phyloP scores from a whole-genome alignment of 1,140 invertebrate species.

The Papilio helenus region DNA sequence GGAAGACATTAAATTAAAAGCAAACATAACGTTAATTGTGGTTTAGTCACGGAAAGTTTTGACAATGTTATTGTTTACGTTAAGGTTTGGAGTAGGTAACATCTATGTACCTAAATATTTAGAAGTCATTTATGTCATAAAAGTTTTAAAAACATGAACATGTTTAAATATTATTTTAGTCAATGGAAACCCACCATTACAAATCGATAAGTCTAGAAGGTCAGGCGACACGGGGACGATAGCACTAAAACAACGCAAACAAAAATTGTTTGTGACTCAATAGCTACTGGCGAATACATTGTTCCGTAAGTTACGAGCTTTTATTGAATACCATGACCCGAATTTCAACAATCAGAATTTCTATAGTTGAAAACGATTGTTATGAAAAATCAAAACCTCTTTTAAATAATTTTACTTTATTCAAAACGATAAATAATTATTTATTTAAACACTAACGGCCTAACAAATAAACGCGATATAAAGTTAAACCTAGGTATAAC shows the following conservation, averaged over 20 bases:
- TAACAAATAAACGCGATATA: no score
- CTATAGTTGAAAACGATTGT: no score
- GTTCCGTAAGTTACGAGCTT: not conserved
- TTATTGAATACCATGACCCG: not conserved
- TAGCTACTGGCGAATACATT: not conserved
- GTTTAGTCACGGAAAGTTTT: constrained; percentile 1
- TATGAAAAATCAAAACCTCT: no score
- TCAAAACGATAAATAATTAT: no score
- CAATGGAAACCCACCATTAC: not conserved
- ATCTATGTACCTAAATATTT: not conserved
- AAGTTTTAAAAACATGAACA: not conserved
- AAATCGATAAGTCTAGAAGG: constrained; percentile 11
- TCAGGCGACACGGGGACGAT: constrained; percentile 9
- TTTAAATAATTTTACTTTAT: no score
- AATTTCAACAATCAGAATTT: not conserved
- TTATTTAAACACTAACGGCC: no score
- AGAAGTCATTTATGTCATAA: no score
- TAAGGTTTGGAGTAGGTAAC: not conserved
- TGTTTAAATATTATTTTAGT: not conserved
- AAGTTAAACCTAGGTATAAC: no score
- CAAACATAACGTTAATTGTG: not conserved
- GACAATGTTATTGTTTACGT: not conserved
- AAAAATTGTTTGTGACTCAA: not conserved
- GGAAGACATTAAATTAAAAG: not conserved
- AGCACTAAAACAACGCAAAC: constrained; percentile 15